Evolutionary conservation across 2,113 vertebrate genomes (phyloP), one percentile per base, ranked within the genome.

Genomic region (Myiozetetes cayanensis): DNA sequence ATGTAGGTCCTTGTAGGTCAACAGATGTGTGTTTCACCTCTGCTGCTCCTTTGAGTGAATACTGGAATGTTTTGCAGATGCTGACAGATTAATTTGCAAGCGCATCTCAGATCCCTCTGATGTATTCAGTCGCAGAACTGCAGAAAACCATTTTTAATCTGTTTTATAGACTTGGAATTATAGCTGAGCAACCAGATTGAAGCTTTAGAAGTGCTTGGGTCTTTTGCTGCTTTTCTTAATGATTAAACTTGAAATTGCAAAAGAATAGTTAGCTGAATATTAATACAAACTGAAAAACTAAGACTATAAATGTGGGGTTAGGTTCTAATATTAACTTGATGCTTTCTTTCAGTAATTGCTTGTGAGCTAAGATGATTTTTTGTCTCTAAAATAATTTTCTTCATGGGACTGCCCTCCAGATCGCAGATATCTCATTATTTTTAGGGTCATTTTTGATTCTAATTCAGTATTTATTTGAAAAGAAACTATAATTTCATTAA

Each of bases 21-120:
- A 44, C 87, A 96, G 93, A 94, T 88, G 67, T 67, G 46, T 55
- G 16, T 70, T 96, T 91, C 76, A 91, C 78, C 72, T 89, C 75
- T 86, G 67, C 50, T 90, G 39, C 35, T 95, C 55, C 43, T 86
- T 61, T 80, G 56, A 71, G 30, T 35, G 46, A 87, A 16, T 31
- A 47, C 41, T 74, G 47, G 25, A 73, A 71, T 67, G 8, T 77
- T 94, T 77, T 25, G 5, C 67, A 91, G 85, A 90, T 67, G 44
- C 47, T 73, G 55, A 24, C 37, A 63, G 75, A 73, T 88, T 83
- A 83, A 85, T 86, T 85, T 83, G 43, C 28, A 35, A 89, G 58
- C 10, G 37, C 14, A 31, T 89, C 68, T 94, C 44, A 73, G 58
- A 72, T 76, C 33, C 9, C 52, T 79, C 9, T 41, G 37, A 76